phyloP scores from a whole-genome alignment of 2,888 invertebrate genomes.

The Drosophila nr. perissopoda region DNA sequence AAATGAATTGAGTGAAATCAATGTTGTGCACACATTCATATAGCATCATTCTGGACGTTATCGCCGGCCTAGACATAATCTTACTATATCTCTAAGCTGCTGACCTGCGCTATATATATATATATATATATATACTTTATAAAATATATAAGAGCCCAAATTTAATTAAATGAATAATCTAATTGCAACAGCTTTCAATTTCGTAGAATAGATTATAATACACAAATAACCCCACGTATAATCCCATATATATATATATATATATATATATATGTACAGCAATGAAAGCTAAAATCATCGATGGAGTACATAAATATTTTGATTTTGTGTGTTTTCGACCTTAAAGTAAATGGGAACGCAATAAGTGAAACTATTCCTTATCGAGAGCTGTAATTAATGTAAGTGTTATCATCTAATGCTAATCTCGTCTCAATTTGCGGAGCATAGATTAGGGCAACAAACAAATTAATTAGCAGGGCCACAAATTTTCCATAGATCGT shows the following conservation, averaged over 20 bases:
- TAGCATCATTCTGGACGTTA: not conserved
- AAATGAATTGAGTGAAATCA: not conserved
- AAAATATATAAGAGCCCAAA: not conserved
- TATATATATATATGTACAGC: not conserved
- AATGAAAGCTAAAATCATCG: not conserved
- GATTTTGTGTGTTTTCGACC: not conserved
- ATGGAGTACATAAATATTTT: not conserved
- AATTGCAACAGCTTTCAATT: not conserved
- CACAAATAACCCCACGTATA: not conserved
- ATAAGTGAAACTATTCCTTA: not conserved
- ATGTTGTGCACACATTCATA: slow-evolving; percentile 7
- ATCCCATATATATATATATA: not conserved
- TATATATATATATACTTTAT: too few species aligned
- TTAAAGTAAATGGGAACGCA: not conserved
- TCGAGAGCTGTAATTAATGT: not conserved
- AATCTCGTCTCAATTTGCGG: not conserved
- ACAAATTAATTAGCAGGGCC: not conserved
- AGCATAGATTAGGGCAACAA: not conserved
- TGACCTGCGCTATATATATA: slow-evolving; percentile 6
- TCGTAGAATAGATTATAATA: not conserved
- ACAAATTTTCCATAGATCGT: not conserved
- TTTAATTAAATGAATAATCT: not conserved
- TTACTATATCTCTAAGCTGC: not conserved
- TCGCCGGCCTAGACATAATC: not conserved
- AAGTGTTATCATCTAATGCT: not conserved